Conservation (phyloP, 1,140 invertebrate species). For the Neodiprion pinetum region DNA sequence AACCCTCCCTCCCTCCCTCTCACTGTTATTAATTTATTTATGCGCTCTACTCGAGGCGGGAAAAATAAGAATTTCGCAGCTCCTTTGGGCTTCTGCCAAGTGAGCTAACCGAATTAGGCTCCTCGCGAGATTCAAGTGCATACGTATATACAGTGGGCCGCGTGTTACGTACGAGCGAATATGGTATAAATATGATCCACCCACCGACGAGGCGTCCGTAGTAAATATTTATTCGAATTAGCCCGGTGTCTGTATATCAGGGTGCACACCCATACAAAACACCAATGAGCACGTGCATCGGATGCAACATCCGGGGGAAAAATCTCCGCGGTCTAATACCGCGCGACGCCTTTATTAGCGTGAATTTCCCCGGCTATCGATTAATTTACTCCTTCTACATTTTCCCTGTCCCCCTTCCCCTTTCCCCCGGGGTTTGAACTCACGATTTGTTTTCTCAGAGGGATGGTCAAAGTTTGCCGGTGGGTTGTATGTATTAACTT, state of each 20-base stretch:
- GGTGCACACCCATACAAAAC: too few relatives aligned
- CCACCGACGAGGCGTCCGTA: background rate
- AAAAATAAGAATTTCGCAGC: background rate
- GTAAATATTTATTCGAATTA: slow-evolving; percentile 2
- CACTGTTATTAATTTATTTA: background rate
- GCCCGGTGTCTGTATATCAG: too few relatives aligned
- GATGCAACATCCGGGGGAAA: background rate
- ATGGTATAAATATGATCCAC: too few relatives aligned
- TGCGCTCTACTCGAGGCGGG: background rate
- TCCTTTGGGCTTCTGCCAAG: background rate
- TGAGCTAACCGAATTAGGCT: background rate
- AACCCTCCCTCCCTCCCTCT: too few relatives aligned
- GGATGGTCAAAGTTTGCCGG: background rate
- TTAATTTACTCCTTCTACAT: background rate
- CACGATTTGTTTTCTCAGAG: slow-evolving; percentile 1
- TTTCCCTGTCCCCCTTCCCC: too few relatives aligned
- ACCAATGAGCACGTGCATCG: background rate
- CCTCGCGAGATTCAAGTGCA: background rate
- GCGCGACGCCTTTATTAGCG: background rate
- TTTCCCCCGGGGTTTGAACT: background rate
- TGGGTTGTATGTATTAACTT: background rate
- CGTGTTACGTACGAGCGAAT: too few relatives aligned
- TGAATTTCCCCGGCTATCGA: background rate
- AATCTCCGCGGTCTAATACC: background rate
- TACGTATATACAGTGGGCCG: too few relatives aligned